Base-by-base conservation (phyloP, 2,888 invertebrate species). In the Drosophila mimica region DNA sequence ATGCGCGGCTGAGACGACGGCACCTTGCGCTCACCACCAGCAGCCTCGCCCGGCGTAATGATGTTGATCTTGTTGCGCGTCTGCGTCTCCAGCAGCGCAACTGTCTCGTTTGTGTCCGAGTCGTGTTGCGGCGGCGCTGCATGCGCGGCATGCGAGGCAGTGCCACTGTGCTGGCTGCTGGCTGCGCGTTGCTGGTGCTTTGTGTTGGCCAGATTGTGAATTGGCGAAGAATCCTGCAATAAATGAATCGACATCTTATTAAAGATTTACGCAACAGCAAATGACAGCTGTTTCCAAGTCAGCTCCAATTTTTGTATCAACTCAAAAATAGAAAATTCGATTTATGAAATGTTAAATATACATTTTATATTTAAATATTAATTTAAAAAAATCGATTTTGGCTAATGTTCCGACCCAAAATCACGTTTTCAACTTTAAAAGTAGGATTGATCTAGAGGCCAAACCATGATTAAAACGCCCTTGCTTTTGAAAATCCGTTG, bases 141-240 rank as follows among this genome's bases (percentile, higher is more conserved):
- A 74, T 74, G 73, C 73, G 83, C 70, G 80, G 77, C 85, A 70
- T 74, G 78, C 69, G 79, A 71, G 79, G 73, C 79, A 74, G 65
- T 79, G 79, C 71, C 70, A 79, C 87, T 87, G 51, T 83, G 88
- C 71, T 89, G 90, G 80, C 91, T 91, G 79, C 87, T 83, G 80
- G 85, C 38, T 56, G 56, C 79, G 84, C 89, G 88, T 79, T 84
- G 87, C 65, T 87, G 91, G 74, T 92, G 92, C 92, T 91, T 92
- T 89, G 91, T 89, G 80, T 92, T 92, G 88, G 93, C 93, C 93
- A 93, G 93, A 89, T 93, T 93, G 92, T 92, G 93, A 63, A 92
- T 90, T 83, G 93, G 93, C 74, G 93, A 93, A 78, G 93, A 93
- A 76, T 93, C 93, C 93, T 93, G 70, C 53, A 31, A 58, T 28